phyloP scores from a whole-genome alignment of 2,888 invertebrate genomes.

The Calameuta idolon region DNA sequence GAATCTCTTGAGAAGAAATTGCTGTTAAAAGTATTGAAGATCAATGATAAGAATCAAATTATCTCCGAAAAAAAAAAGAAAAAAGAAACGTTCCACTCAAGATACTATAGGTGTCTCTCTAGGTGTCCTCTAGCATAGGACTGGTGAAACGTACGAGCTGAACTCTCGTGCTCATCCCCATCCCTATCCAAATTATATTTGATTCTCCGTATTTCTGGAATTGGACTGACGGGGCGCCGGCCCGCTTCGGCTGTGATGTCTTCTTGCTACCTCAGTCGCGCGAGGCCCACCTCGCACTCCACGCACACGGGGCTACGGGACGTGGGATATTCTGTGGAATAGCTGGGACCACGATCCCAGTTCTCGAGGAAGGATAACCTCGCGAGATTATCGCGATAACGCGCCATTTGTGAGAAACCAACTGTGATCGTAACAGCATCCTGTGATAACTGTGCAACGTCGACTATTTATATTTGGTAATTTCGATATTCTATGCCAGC shows the following conservation, averaged over 20 bases:
- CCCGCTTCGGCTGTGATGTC: conserved; percentile 37
- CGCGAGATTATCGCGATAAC: neutral
- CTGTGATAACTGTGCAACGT: neutral
- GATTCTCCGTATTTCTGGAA: conserved; percentile 67
- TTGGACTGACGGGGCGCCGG: conserved; percentile 54
- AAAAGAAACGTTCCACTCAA: neutral
- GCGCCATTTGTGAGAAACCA: neutral
- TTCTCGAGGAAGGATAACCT: neutral
- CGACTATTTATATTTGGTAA: neutral
- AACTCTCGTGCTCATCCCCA: conserved; percentile 37
- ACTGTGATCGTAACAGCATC: neutral
- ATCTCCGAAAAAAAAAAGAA: neutral
- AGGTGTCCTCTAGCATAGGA: neutral
- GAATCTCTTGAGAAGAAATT: neutral
- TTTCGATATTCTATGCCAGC: neutral
- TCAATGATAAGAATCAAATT: neutral
- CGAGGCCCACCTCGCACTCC: conserved; percentile 49
- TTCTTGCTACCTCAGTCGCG: conserved; percentile 54
- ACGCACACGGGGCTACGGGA: neutral
- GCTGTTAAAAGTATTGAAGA: neutral
- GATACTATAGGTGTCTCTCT: neutral
- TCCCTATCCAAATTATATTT: conserved; percentile 62
- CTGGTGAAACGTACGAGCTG: neutral
- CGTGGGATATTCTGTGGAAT: neutral
- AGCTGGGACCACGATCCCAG: neutral